phyloP scores from a whole-genome alignment of 2,797 vertebrate species.

The Xenops minutus region DNA sequence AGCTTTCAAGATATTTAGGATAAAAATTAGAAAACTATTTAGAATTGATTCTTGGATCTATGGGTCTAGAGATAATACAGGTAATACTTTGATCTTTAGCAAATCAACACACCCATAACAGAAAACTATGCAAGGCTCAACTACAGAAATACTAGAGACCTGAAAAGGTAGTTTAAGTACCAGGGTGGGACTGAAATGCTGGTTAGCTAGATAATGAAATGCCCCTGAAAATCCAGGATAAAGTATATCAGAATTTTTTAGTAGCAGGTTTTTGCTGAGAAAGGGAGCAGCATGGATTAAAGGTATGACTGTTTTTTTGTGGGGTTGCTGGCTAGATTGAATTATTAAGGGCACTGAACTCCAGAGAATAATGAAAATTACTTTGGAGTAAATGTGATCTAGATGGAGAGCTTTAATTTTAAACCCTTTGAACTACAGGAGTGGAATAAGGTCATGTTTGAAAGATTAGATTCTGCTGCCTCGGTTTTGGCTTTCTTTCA shows the following conservation, averaged over 20 bases:
- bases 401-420: conserved; percentile 24
- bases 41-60: not conserved
- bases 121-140: not conserved
- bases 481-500: conserved; percentile 35
- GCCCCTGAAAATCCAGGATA: not conserved
- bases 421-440: not conserved
- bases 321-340: not conserved
- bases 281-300: not conserved
- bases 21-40: not conserved
- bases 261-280: not conserved
- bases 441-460: conserved; percentile 12
- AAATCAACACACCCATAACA: not conserved
- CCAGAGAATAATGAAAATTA: conserved; percentile 16
- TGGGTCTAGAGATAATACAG: not conserved
- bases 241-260: not conserved
- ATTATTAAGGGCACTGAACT: not conserved
- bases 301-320: not conserved
- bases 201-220: not conserved
- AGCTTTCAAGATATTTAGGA: not conserved
- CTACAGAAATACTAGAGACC: not conserved
- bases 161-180: not conserved
- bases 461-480: conserved; percentile 29
- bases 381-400: conserved; percentile 15
- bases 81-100: not conserved
- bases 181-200: not conserved